Evolutionary conservation across 92 coral and sea anemone species (phyloP).

Genomic region (Paragorgia papillata): DNA sequence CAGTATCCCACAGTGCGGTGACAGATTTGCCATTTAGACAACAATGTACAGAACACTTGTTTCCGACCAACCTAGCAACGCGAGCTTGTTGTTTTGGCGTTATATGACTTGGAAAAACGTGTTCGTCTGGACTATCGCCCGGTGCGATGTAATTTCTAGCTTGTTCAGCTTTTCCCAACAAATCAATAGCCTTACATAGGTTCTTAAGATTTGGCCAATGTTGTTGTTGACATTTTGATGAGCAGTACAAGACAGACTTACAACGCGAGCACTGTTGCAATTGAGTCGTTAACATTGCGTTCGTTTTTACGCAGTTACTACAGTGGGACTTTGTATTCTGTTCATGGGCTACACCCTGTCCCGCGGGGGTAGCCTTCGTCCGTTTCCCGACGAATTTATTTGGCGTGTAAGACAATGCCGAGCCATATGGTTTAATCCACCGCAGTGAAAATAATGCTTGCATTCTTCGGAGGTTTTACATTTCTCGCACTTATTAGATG

Average conservation of each 20-base stretch:
- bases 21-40: slow-evolving; percentile 33
- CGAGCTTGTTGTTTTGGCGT: slow-evolving; percentile 46
- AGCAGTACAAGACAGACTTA: slow-evolving; percentile 28
- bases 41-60: slow-evolving; percentile 48
- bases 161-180: background rate
- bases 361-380: slow-evolving; percentile 25
- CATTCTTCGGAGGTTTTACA: slow-evolving; percentile 21
- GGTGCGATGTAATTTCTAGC: background rate
- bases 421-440: slow-evolving; percentile 33
- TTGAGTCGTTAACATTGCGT: background rate
- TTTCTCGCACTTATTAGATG: too few species aligned
- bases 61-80: slow-evolving; percentile 40
- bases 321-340: background rate
- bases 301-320: slow-evolving; percentile 1
- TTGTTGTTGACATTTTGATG: slow-evolving; percentile 23
- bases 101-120: slow-evolving; percentile 49
- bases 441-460: slow-evolving; percentile 45
- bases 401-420: slow-evolving; percentile 13
- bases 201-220: slow-evolving; percentile 39
- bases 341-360: slow-evolving; percentile 29
- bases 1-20: slow-evolving; percentile 71
- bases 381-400: background rate
- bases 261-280: slow-evolving; percentile 22
- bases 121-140: slow-evolving; percentile 48
- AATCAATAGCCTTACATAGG: slow-evolving; percentile 33